A percentile compares a stretch with the other conserved stretches of the same genome.
Conservation (phyloP, 2,888 invertebrate species). For the Chirona hameri region DNA sequence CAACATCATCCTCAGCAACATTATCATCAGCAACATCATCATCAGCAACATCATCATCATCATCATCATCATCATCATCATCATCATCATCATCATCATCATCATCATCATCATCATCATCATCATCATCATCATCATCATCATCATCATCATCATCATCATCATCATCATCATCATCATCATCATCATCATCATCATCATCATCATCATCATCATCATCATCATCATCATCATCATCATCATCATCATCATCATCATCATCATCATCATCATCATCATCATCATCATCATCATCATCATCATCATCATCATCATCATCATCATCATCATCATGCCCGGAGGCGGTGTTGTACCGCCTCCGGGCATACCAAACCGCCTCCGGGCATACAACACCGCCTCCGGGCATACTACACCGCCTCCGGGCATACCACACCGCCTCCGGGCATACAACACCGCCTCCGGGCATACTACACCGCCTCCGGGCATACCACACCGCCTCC, state of each 20-base stretch:
- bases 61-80: slow-evolving; percentile 22
- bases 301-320: slow-evolving; percentile 22
- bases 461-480: too few relatives aligned
- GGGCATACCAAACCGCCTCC: too few relatives aligned
- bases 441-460: too few relatives aligned
- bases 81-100: slow-evolving; percentile 22
- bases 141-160: slow-evolving; percentile 22
- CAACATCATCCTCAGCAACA: too few relatives aligned
- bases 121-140: slow-evolving; percentile 22
- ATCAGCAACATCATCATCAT: too few relatives aligned
- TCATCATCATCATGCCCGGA: too few relatives aligned
- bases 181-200: slow-evolving; percentile 22
- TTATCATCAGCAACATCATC: too few relatives aligned
- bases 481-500: too few relatives aligned
- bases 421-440: too few relatives aligned
- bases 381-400: too few relatives aligned
- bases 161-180: slow-evolving; percentile 22
- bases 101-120: slow-evolving; percentile 22
- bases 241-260: slow-evolving; percentile 22
- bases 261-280: slow-evolving; percentile 22
- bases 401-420: too few relatives aligned
- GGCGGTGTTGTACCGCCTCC: too few relatives aligned
- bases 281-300: slow-evolving; percentile 22
- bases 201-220: slow-evolving; percentile 22
- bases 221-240: slow-evolving; percentile 22